Evolutionary conservation across 2,113 vertebrate genomes (phyloP).

Genomic region (Oncorhynchus nerka): DNA sequence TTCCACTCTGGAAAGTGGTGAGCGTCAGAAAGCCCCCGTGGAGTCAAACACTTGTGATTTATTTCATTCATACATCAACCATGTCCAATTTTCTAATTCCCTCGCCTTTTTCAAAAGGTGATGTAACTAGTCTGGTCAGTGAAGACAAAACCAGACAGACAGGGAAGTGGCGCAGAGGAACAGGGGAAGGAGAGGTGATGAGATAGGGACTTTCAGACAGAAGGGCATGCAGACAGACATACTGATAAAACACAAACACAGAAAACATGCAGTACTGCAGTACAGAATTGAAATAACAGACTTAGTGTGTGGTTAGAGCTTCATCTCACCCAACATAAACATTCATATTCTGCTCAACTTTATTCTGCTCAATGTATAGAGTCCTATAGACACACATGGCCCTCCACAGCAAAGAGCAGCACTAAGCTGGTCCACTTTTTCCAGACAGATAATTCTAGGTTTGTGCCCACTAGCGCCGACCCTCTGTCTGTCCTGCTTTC

Average conservation of each 20-base stretch:
- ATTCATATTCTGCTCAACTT: neutral
- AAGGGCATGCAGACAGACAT: neutral
- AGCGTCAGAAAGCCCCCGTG: neutral
- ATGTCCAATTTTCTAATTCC: neutral
- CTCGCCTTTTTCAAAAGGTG: neutral
- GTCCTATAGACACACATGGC: no score
- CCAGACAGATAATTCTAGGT: slow-evolving; percentile 73
- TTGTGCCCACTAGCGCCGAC: slow-evolving; percentile 67
- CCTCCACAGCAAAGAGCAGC: neutral
- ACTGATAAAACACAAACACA: neutral
- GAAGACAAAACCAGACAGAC: slow-evolving; percentile 3
- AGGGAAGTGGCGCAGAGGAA: neutral
- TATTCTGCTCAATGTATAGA: neutral
- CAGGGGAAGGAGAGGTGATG: neutral
- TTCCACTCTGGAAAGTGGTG: slow-evolving; percentile 16
- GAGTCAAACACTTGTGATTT: neutral
- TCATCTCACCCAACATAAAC: neutral
- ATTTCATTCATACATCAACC: neutral
- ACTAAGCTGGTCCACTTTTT: slow-evolving; percentile 35
- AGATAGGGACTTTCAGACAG: slow-evolving; percentile 1
- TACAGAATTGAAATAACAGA: neutral
- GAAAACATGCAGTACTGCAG: neutral
- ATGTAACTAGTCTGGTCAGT: neutral
- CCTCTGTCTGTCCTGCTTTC: slow-evolving; percentile 59
- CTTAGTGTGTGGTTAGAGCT: slow-evolving; percentile 1